Evolutionary conservation across 2,113 vertebrate species (phyloP), one percentile per base, ranked within the genome.

Genomic region (Paramormyrops kingsleyae): DNA sequence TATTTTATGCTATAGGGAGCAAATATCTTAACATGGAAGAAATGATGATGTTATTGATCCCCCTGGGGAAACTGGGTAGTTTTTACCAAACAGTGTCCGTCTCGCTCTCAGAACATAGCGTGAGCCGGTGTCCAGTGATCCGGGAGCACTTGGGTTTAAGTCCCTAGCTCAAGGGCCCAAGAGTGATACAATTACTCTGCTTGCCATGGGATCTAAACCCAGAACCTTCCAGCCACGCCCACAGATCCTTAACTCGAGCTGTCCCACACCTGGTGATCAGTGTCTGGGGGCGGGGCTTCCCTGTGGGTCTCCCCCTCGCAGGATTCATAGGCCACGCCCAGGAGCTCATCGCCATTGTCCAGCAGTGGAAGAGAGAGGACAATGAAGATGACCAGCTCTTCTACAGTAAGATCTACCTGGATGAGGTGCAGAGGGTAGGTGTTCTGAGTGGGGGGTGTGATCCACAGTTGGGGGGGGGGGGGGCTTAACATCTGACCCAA

Each of bases 281-380:
- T 70, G 62, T 70, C n/a, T 70, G 62, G 9, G 62, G n/a, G 62
- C 1, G 27, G 9, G 35, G 24, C 15, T 3, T 89, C 2, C 87
- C 59, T 89, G 50, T 56, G 35, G 10, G 19, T 80, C 74, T 42
- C 83, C 83, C 35, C 47, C 88, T 21, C 1, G 3, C 91, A 97
- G 96, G 96, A 15, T 96, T 97, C 89, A 95, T 97, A 0, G 96
- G 96, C 50, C 96, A 94, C 0, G 96, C 96, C n/a, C 91, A 95
- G 1, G 93, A 95, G 17, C 50, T 97, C 59, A 88, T 94, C 47
- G 88, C 90, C 0, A 89, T 97, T 0, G 95, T 96, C 8, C 95
- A 95, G 53, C 94, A 95, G 47, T 97, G 96, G 96, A 96, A 96
- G 46, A 94, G 93, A 89, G 95, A 94, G 80, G 96, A 97, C 24